Conservation (phyloP, 2,797 vertebrate genomes). For the Acropternis orthonyx region DNA sequence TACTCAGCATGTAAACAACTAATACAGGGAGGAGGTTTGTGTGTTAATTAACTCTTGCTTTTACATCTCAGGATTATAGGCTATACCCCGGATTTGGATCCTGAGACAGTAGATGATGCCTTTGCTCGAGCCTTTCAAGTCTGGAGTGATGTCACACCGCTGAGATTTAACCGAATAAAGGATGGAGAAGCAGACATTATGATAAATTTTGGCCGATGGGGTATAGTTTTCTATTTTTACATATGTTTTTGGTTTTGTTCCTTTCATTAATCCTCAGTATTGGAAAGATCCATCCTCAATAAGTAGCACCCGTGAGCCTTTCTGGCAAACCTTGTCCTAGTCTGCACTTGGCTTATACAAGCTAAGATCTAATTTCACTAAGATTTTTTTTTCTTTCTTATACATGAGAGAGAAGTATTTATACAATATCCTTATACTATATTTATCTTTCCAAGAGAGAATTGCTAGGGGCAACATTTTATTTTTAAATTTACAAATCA, state of each 20-base stretch:
- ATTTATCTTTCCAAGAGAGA: constrained; percentile 15
- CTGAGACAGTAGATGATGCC: constrained; percentile 92
- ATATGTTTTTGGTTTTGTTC: not conserved
- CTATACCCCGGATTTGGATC: constrained; percentile 90
- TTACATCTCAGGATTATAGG: constrained; percentile 87
- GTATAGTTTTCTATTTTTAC: constrained; percentile 74
- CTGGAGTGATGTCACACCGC: constrained; percentile 94
- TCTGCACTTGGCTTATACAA: not conserved
- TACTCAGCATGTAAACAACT: not conserved
- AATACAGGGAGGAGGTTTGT: not conserved
- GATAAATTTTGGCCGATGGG: constrained; percentile 97
- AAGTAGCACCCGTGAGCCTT: not conserved
- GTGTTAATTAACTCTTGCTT: not conserved
- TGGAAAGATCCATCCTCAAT: not conserved
- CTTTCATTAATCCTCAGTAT: constrained; percentile 2
- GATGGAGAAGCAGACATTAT: constrained; percentile 98
- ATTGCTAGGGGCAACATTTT: not conserved
- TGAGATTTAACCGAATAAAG: constrained; percentile 86
- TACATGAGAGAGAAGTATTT: not conserved
- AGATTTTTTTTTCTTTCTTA: not conserved
- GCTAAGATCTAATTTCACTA: not conserved
- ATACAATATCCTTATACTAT: not conserved
- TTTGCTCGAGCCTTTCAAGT: constrained; percentile 96
- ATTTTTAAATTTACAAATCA: constrained; percentile 20
- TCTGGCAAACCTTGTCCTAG: constrained; percentile 9